phyloP scores from a whole-genome alignment of 2,113 vertebrate species.

The Bucco capensis region DNA sequence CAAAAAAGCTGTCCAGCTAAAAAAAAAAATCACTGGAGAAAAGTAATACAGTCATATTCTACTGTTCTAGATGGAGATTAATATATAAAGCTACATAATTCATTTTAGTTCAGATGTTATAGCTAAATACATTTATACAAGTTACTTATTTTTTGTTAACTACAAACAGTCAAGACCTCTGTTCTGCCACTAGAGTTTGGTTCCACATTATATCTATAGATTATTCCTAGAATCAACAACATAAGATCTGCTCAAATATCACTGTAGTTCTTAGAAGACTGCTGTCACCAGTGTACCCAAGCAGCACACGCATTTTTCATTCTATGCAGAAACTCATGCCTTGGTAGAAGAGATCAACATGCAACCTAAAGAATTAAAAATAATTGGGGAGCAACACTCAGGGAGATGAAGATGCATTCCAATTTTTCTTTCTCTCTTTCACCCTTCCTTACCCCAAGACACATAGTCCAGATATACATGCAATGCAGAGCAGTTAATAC shows the following conservation, averaged over 20 bases:
- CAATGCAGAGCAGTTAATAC: not conserved
- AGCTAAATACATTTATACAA: not conserved
- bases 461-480: not conserved
- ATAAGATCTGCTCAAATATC: not conserved
- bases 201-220: not conserved
- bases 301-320: not conserved
- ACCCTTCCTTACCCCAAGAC: not conserved
- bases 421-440: not conserved
- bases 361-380: not conserved
- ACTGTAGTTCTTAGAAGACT: not conserved
- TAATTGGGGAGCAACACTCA: not conserved
- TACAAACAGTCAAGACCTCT: not conserved
- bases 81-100: not conserved
- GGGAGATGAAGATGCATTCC: not conserved
- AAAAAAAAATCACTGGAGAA: not conserved
- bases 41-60: not conserved
- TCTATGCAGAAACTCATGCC: not conserved
- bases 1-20: not conserved
- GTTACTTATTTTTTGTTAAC: not conserved
- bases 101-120: not conserved
- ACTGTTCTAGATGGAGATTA: not conserved
- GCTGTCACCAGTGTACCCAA: not conserved
- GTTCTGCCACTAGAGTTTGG: not conserved
- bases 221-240: not conserved
- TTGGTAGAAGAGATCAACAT: not conserved